Evolutionary conservation across 2,888 invertebrate genomes (phyloP), one percentile per base, ranked within the genome.

Genomic region (Aricia artaxerxes): DNA sequence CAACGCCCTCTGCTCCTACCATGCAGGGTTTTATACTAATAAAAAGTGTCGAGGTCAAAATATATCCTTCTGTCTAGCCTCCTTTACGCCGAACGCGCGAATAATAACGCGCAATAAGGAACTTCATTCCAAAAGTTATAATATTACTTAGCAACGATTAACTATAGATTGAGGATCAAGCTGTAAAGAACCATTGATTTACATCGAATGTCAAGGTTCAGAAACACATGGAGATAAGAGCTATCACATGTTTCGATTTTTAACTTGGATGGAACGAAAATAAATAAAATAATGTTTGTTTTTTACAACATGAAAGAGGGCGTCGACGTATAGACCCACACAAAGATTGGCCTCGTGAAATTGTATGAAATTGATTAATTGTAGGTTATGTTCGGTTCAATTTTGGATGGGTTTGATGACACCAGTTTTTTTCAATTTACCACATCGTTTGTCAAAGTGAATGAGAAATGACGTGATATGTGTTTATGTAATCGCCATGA

Each of bases 291-390:
- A 87, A 91, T 91, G 91, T 92, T 93, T 94, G 90, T 93, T 94
- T 91, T 92, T 91, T 88, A 89, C 73, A 40, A 85, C 85, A 85
- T 83, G 82, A 84, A 85, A 85, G 83, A 84, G 85, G 86, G 89
- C 90, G 91, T 88, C 88, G 90, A 90, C 90, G 87, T 86, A 86
- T 83, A 87, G 93, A 93, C 93, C 93, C 94, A 94, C 94, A 92
- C 94, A 91, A 91, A 91, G 92, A 87, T 82, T 85, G 84, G 86
- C 86, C 89, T 88, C 86, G 86, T 90, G 89, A 92, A 92, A 91
- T 92, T 91, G 90, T 92, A 90, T 87, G 83, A 86, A 91, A 93
- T 93, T 94, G 93, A 94, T 94, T 93, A 94, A 94, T 94, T 92
- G 90, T 90, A 83, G 86, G 89, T 88, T 88, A 83, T 85, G 85